phyloP scores from a whole-genome alignment of 2,797 vertebrate genomes.

The Decapterus maruadsi region DNA sequence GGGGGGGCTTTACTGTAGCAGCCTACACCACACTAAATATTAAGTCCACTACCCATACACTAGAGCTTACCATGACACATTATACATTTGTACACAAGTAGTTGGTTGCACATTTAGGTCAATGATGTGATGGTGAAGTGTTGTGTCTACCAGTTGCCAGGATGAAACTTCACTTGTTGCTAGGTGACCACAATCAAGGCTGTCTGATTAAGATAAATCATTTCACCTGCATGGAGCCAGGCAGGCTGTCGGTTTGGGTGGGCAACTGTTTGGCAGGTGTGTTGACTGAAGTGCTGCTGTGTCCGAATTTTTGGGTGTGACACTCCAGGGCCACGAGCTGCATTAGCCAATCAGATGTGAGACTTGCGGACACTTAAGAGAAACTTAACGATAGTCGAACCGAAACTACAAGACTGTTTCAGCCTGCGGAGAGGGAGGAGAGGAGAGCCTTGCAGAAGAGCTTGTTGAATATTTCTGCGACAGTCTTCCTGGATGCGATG shows the following conservation, averaged over 20 bases:
- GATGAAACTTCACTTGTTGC: neutral
- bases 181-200: neutral
- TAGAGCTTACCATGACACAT: too few relatives aligned
- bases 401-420: neutral
- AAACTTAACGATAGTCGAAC: neutral
- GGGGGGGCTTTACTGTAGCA: too few relatives aligned
- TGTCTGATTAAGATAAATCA: neutral
- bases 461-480: neutral
- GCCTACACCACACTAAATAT: too few relatives aligned
- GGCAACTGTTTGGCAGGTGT: neutral
- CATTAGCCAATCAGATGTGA: constrained; percentile 31
- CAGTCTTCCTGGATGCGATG: neutral
- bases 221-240: neutral
- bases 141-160: neutral
- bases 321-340: neutral
- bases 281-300: neutral
- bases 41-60: too few relatives aligned
- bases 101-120: too few relatives aligned
- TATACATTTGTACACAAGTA: too few relatives aligned
- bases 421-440: neutral
- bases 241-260: too few relatives aligned
- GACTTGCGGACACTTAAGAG: neutral
- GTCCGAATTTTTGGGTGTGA: neutral
- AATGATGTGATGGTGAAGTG: too few relatives aligned
- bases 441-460: too few relatives aligned